Percentiles rank a stretch among this genome's conserved stretches.
Conservation (phyloP, 2,797 vertebrate species). For the Jordanella pulchra region DNA sequence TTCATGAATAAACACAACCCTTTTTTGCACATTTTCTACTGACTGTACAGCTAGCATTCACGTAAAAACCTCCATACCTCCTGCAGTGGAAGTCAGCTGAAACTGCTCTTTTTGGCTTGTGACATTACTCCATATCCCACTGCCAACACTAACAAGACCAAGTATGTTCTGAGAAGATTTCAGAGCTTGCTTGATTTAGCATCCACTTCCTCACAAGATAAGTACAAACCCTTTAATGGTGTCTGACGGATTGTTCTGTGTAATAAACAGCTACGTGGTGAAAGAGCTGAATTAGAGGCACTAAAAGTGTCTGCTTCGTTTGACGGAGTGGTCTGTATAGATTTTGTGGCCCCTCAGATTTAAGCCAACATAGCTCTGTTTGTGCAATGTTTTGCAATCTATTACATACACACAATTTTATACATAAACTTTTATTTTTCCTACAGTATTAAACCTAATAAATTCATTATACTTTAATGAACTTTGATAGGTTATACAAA, state of each 20-base stretch:
- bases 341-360: slow-evolving; percentile 35
- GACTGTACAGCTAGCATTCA: slow-evolving; percentile 44
- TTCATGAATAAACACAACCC: slow-evolving; percentile 39
- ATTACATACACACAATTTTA: not conserved
- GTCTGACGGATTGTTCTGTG: slow-evolving; percentile 60
- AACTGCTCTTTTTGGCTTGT: slow-evolving; percentile 57
- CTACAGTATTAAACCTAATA: not conserved
- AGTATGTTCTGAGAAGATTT: slow-evolving; percentile 67
- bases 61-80: slow-evolving; percentile 56
- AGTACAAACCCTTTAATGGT: slow-evolving; percentile 55
- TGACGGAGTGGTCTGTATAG: slow-evolving; percentile 44
- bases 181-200: slow-evolving; percentile 61
- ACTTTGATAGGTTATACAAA: not conserved
- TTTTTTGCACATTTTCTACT: slow-evolving; percentile 40
- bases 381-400: slow-evolving; percentile 22
- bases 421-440: not conserved
- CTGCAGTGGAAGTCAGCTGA: slow-evolving; percentile 50
- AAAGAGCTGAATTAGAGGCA: slow-evolving; percentile 37
- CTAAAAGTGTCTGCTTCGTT: slow-evolving; percentile 46
- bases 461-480: not conserved
- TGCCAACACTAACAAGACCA: slow-evolving; percentile 72
- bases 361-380: slow-evolving; percentile 18
- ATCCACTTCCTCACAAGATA: slow-evolving; percentile 46
- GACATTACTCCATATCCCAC: slow-evolving; percentile 59
- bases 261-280: slow-evolving; percentile 30